phyloP scores from a whole-genome alignment of 37 sponge, comb jelly and placozoan genomes.

The Geodia barretti region DNA sequence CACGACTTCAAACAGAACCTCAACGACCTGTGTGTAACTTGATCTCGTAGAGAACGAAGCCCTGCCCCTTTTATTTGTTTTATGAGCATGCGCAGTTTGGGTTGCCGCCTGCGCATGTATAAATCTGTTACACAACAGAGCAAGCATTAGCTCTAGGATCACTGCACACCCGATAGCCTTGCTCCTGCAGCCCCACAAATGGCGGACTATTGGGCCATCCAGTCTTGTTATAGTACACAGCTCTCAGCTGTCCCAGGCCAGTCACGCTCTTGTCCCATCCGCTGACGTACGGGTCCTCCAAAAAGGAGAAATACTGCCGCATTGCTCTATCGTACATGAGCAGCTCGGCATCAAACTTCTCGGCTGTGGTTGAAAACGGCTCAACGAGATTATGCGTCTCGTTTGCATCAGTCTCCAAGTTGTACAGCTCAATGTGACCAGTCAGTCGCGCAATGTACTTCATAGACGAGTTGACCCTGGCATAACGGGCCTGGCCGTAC shows the following conservation, averaged over 20 bases:
- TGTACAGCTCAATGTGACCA: slow-evolving; percentile 59
- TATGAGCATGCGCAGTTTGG: no score
- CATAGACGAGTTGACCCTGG: slow-evolving; percentile 5
- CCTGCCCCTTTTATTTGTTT: no score
- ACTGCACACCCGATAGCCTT: background rate
- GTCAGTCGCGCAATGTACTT: slow-evolving; percentile 58
- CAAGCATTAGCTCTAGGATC: no score
- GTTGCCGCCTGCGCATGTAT: no score
- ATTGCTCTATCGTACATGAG: slow-evolving; percentile 8
- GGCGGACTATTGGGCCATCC: slow-evolving; percentile 66
- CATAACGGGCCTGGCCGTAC: slow-evolving; percentile 69
- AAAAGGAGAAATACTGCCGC: slow-evolving; percentile 64
- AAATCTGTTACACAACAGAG: no score
- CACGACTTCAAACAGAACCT: no score
- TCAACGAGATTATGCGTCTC: slow-evolving; percentile 47
- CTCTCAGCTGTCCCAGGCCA: slow-evolving; percentile 54
- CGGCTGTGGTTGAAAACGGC: background rate
- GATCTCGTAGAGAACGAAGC: no score
- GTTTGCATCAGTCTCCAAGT: slow-evolving; percentile 43
- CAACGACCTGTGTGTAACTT: no score
- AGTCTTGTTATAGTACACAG: slow-evolving; percentile 55
- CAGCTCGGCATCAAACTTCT: background rate
- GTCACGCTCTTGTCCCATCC: slow-evolving; percentile 72
- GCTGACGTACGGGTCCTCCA: slow-evolving; percentile 72
- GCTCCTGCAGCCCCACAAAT: slow-evolving; percentile 16